phyloP scores from a whole-genome alignment of 2,888 invertebrate species.

The Neuroscelio doddi region DNA sequence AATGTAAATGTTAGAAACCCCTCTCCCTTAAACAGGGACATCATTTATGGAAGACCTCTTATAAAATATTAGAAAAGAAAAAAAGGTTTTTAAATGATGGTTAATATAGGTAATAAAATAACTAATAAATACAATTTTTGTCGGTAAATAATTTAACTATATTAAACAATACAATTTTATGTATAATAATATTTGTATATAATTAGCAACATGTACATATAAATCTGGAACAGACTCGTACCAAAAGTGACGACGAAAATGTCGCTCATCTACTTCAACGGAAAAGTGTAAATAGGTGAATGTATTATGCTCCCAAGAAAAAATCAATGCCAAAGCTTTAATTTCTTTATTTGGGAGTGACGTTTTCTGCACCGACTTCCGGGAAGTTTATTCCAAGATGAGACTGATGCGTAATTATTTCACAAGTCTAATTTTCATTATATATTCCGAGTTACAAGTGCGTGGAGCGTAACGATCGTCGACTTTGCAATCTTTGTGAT shows the following conservation, averaged over 20 bases:
- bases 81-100: too few species aligned
- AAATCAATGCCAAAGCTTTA: constrained; percentile 5
- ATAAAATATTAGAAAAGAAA: too few species aligned
- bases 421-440: too few species aligned
- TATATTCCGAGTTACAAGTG: background rate
- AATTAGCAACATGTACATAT: constrained; percentile 35
- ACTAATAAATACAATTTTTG: background rate
- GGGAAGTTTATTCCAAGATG: too few species aligned
- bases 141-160: constrained; percentile 25
- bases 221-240: constrained; percentile 31
- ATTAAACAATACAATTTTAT: constrained; percentile 34
- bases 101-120: too few species aligned
- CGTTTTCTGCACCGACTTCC: too few species aligned
- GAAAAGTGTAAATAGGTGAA: constrained; percentile 30
- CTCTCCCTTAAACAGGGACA: too few species aligned
- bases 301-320: constrained; percentile 20
- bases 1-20: too few species aligned
- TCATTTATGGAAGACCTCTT: too few species aligned
- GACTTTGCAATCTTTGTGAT: too few species aligned
- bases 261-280: constrained; percentile 9
- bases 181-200: constrained; percentile 27
- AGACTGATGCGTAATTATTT: too few species aligned
- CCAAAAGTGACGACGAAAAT: constrained; percentile 17
- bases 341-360: too few species aligned
- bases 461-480: background rate